Conservation (phyloP, 2,888 invertebrate genomes). For the Eupithecia pulchellata region DNA sequence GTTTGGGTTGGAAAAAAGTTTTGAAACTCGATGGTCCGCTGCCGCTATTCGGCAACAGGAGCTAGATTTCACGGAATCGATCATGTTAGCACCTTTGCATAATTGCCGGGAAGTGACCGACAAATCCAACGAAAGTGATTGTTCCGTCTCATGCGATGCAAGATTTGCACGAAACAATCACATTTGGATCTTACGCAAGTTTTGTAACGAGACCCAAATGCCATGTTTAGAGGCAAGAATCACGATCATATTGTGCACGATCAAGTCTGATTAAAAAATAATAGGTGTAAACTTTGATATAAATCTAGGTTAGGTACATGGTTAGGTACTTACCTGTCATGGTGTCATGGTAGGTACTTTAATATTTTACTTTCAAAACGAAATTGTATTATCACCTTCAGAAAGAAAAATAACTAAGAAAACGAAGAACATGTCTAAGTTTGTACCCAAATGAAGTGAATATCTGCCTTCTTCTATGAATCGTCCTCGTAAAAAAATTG, state of each 20-base stretch:
- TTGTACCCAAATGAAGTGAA: neutral
- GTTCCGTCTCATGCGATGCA: slow-evolving; percentile 55
- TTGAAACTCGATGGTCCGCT: neutral
- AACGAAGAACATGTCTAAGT: neutral
- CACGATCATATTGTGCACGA: slow-evolving; percentile 45
- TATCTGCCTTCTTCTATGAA: neutral
- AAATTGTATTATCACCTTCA: neutral
- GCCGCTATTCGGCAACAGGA: neutral
- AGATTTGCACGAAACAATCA: slow-evolving; percentile 51
- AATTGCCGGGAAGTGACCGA: slow-evolving; percentile 59
- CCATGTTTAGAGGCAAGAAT: slow-evolving; percentile 54
- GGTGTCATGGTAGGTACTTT: too few relatives aligned
- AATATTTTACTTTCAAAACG: neutral
- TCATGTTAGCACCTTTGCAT: slow-evolving; percentile 52
- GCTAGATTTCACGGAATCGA: slow-evolving; percentile 50
- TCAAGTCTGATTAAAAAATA: slow-evolving; percentile 2
- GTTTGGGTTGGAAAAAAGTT: neutral
- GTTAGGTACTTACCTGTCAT: too few relatives aligned
- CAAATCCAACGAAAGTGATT: slow-evolving; percentile 70
- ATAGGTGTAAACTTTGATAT: slow-evolving; percentile 23
- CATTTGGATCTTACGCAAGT: slow-evolving; percentile 59
- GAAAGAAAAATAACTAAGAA: neutral
- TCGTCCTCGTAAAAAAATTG: slow-evolving; percentile 35
- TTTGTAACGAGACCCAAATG: slow-evolving; percentile 53
- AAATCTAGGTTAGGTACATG: slow-evolving; percentile 19